Percentiles rank a stretch among this genome's conserved stretches.
These are phyloP conservation scores for Ecliptopera silaceata DNA, from an alignment of 2,888 invertebrate species.

Conservation along the genomic window DNA sequence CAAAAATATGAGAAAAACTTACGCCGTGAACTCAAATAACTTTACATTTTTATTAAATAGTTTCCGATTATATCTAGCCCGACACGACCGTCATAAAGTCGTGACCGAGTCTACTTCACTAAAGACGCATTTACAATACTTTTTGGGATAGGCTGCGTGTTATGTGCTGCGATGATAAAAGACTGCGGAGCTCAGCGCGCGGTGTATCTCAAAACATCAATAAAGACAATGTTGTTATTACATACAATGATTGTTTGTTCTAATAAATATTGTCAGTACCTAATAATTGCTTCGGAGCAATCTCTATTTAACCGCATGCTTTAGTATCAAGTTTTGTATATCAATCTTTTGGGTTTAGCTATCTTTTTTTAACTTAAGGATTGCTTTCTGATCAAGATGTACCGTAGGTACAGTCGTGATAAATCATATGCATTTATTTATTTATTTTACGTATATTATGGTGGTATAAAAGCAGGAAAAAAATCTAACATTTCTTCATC, in stretches of 20 bases:
- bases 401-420: too few species aligned
- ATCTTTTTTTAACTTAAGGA: too few species aligned
- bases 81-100: constrained; percentile 67
- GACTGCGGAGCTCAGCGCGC: too few species aligned
- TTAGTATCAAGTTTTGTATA: neutral
- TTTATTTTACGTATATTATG: too few species aligned
- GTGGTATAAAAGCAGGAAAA: too few species aligned
- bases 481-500: too few species aligned
- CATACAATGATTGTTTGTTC: constrained; percentile 31
- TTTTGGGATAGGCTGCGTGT: too few species aligned
- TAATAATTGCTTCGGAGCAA: constrained; percentile 15
- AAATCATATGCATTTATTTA: too few species aligned
- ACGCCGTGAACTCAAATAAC: neutral
- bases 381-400: too few species aligned
- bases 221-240: neutral
- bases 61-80: constrained; percentile 58
- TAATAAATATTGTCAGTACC: constrained; percentile 37
- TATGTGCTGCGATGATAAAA: too few species aligned
- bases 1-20: neutral
- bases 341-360: neutral
- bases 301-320: neutral
- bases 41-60: constrained; percentile 45
- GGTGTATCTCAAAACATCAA: too few species aligned
- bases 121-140: too few species aligned
- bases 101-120: constrained; percentile 45